Conservation (phyloP, 2,113 vertebrate species). For the Hyperopisus bebe region DNA sequence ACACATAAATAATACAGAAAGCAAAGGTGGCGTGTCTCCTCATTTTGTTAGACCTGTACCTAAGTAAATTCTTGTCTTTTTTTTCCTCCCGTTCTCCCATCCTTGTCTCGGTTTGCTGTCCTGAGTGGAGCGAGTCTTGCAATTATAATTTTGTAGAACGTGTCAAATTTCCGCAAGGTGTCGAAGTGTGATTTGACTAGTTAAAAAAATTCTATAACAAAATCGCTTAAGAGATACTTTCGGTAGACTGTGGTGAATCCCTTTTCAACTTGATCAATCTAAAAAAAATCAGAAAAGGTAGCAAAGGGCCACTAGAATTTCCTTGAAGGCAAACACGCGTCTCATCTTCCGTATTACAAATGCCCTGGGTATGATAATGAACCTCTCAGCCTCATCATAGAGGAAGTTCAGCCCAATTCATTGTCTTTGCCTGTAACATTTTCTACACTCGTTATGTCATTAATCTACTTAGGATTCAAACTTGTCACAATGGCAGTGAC, state of each 20-base stretch:
- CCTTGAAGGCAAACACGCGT: slow-evolving; percentile 50
- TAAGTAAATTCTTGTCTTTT: background rate
- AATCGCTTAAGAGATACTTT: slow-evolving; percentile 16
- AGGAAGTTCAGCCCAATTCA: background rate
- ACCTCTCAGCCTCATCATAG: background rate
- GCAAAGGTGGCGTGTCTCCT: background rate
- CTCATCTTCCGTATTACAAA: slow-evolving; percentile 36
- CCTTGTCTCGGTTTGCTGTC: background rate
- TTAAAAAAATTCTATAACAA: slow-evolving; percentile 19
- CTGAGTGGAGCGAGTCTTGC: background rate
- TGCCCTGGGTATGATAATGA: slow-evolving; percentile 37
- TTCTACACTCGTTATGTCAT: background rate
- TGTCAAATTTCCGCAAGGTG: background rate
- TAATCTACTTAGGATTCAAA: slow-evolving; percentile 2
- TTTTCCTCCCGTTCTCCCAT: background rate
- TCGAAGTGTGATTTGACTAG: slow-evolving; percentile 26
- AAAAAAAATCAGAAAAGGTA: slow-evolving; percentile 56
- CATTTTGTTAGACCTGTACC: background rate
- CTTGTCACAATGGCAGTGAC: background rate
- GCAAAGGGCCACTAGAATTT: slow-evolving; percentile 46
- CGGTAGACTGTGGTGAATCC: slow-evolving; percentile 38
- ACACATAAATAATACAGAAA: background rate
- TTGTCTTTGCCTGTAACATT: background rate
- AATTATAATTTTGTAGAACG: background rate
- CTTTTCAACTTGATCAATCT: slow-evolving; percentile 40